Conservation (phyloP, 2,888 invertebrate species). For the Imbricaverruca yamaguchii region DNA sequence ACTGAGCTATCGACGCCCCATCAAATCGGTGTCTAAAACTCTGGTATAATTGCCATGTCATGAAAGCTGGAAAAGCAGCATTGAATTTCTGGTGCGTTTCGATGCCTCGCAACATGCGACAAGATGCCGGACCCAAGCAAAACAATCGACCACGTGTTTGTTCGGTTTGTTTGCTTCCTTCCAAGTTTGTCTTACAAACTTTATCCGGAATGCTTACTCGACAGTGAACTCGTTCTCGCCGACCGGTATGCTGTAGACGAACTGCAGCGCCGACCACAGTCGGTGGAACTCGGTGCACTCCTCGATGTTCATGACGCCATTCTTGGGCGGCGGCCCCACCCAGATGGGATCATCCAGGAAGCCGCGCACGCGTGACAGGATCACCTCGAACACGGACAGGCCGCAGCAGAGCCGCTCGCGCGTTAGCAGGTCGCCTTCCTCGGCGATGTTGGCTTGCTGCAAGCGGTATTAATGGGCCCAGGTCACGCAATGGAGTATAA, state of each 20-base stretch:
- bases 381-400: slow-evolving; percentile 88
- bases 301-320: slow-evolving; percentile 91
- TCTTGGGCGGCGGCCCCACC: slow-evolving; percentile 78
- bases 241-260: slow-evolving; percentile 95
- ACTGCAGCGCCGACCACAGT: slow-evolving; percentile 95
- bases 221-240: slow-evolving; percentile 93
- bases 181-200: too few relatives aligned
- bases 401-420: slow-evolving; percentile 96
- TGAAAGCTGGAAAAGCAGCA: too few relatives aligned
- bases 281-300: slow-evolving; percentile 96
- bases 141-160: too few relatives aligned
- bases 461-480: slow-evolving; percentile 29
- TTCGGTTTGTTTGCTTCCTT: too few relatives aligned
- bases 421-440: slow-evolving; percentile 92
- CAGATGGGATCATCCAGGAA: slow-evolving; percentile 85
- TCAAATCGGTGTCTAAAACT: too few relatives aligned
- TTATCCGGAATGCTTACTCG: slow-evolving; percentile 58
- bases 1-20: too few relatives aligned
- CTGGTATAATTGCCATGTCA: too few relatives aligned
- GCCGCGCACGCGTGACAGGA: slow-evolving; percentile 74
- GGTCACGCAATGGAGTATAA: too few relatives aligned
- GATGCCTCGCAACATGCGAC: too few relatives aligned
- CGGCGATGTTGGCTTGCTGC: slow-evolving; percentile 87
- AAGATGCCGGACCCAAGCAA: too few relatives aligned
- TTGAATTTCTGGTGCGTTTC: too few relatives aligned